Evolutionary conservation across 35 echinoderm and acorn worm species (phyloP), one percentile per base, ranked within the genome.

Genomic region (Eucidaris tribuloides): DNA sequence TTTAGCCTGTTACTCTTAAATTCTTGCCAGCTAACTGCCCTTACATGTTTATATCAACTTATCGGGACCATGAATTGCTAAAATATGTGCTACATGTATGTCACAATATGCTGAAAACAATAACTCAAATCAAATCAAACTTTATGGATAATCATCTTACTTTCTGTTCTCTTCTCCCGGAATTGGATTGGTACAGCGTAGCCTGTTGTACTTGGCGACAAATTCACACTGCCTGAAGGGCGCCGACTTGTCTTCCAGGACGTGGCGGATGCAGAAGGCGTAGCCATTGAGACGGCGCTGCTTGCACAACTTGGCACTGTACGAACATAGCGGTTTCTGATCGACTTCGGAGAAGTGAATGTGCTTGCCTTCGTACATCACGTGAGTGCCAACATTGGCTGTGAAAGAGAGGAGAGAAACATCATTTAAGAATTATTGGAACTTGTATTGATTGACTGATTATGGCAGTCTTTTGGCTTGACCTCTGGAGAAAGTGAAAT

Each of bases 301-400:
- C 71, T 93, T 99, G 83, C 90, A 99, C 79, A 93, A 76, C 83
- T 99, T 93, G 79, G 78, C 83, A 84, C 90, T 99, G 87, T 81
- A 99, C 44, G 96, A 99, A 83, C 96, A 99, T 58, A 99, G 89
- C 66, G 91, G 91, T 63, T 99, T 99, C 43, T 90, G 82, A 79
- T 99, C 96, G 45, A 82, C 78, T 58, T 99, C 96, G 44, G 96
- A 99, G 84, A 87, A 88, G 96, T 99, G 96, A 77, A 99, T 99
- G 66, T 99, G 85, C 90, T 93, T 99, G 78, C 96, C 96, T 90
- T 99, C 96, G 77, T 99, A 99, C 96, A 99, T 99, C 81, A 92
- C 90, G 86, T 78, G 50, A 48, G 76, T 76, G 79, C 79, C 83
- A 92, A 86, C 90, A 92, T 92, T 86, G 78, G 83, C 91, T 93